A percentile compares a stretch with the other conserved stretches of the same genome.
These are phyloP conservation scores for Cynoglossus semilaevis DNA, from an alignment of 2,113 vertebrate genomes.

Conservation along the genomic window DNA sequence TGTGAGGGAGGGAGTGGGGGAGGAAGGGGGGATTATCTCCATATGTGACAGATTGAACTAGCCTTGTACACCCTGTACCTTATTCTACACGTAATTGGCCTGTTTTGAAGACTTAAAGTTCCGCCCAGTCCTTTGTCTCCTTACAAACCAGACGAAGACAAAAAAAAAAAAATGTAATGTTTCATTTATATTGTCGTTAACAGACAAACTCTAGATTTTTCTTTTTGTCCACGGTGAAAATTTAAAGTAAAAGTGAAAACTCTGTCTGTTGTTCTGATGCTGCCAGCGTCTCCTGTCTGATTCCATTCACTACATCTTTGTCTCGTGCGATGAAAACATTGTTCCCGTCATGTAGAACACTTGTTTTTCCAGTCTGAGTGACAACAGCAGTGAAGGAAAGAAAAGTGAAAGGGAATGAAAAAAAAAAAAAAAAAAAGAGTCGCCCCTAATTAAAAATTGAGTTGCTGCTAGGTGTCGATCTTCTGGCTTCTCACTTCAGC, in stretches of 20 bases:
- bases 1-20: too few relatives aligned
- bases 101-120: conserved; percentile 37
- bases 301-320: too few relatives aligned
- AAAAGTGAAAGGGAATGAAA: conserved; percentile 16
- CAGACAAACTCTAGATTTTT: too few relatives aligned
- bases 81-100: conserved; percentile 35
- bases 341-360: too few relatives aligned
- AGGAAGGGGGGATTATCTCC: neutral
- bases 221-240: too few relatives aligned
- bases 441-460: conserved; percentile 90
- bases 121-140: conserved; percentile 24
- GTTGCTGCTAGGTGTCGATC: conserved; percentile 87
- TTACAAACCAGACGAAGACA: neutral
- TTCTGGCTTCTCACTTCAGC: conserved; percentile 89
- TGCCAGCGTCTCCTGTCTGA: too few relatives aligned
- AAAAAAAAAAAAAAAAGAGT: conserved; percentile 14
- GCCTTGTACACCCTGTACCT: conserved; percentile 23
- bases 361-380: too few relatives aligned
- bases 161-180: neutral
- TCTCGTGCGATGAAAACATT: too few relatives aligned
- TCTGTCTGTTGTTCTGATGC: too few relatives aligned
- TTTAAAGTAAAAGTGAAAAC: too few relatives aligned
- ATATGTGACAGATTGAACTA: conserved; percentile 16
- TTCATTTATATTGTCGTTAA: too few relatives aligned
- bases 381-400: too few relatives aligned